Conservation (phyloP, 2,797 vertebrate genomes). For the Danio tinwini region DNA sequence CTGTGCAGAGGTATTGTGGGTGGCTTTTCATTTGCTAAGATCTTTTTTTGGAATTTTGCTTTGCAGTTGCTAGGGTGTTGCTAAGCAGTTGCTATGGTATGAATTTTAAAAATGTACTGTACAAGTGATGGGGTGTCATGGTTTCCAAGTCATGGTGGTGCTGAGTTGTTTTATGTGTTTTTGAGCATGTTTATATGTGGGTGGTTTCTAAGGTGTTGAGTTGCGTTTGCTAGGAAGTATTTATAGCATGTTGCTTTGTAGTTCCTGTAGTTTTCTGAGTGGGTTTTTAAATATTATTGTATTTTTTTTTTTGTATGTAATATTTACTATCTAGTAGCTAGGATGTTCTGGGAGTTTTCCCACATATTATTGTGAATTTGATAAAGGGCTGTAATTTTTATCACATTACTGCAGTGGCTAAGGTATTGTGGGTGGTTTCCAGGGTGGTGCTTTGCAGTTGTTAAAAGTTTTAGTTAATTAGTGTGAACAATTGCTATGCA, state of each 20-base stretch:
- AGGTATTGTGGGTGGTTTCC: neutral
- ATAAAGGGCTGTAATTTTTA: too few species aligned
- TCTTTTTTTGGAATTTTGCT: neutral
- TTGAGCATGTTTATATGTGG: neutral
- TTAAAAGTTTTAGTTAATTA: too few species aligned
- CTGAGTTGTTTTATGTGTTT: rapidly evolving
- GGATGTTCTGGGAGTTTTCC: neutral
- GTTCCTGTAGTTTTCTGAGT: neutral
- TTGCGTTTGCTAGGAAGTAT: neutral
- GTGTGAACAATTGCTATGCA: too few species aligned
- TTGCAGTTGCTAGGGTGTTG: neutral
- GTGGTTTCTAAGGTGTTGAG: neutral
- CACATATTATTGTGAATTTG: neutral
- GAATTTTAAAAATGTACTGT: too few species aligned
- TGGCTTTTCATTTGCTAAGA: neutral
- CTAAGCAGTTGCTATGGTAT: neutral
- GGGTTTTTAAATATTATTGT: neutral
- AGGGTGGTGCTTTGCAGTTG: neutral
- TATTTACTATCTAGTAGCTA: neutral
- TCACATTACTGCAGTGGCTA: neutral
- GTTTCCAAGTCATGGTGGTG: neutral
- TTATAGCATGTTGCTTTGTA: neutral
- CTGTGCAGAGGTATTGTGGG: too few species aligned
- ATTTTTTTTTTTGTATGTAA: neutral
- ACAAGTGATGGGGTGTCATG: too few species aligned